phyloP scores from a whole-genome alignment of 2,797 vertebrate genomes.

The Notolabrus celidotus region DNA sequence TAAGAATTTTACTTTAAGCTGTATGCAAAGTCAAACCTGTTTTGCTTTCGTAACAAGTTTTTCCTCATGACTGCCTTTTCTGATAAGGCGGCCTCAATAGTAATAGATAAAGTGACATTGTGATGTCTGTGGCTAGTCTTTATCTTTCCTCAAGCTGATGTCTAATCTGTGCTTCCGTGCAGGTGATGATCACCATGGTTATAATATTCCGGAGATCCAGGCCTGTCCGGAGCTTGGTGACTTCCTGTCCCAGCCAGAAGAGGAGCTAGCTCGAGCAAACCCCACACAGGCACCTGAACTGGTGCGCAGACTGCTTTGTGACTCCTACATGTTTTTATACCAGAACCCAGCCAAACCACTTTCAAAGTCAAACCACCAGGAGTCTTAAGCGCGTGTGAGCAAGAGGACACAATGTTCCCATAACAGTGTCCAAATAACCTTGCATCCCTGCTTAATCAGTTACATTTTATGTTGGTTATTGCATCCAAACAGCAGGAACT shows the following conservation, averaged over 20 bases:
- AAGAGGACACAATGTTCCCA: conserved; percentile 58
- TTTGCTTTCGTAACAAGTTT: conserved; percentile 20
- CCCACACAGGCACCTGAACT: conserved; percentile 72
- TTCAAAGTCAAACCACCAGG: conserved; percentile 39
- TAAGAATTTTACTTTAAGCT: conserved; percentile 3
- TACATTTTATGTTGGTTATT: conserved; percentile 46
- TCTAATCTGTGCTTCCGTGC: conserved; percentile 59
- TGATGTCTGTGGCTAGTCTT: conserved; percentile 56
- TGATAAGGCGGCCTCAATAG: conserved; percentile 42
- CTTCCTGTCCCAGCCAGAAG: conserved; percentile 76
- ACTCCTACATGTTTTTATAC: conserved; percentile 89
- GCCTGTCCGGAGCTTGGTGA: conserved; percentile 84
- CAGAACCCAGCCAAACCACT: conserved; percentile 59
- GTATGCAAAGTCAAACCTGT: conserved; percentile 37
- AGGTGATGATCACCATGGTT: conserved; percentile 84
- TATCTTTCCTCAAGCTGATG: conserved; percentile 54
- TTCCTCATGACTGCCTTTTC: conserved; percentile 23
- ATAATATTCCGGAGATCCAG: conserved; percentile 84
- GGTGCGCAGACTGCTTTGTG: conserved; percentile 80
- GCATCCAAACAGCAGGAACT: conserved; percentile 47
- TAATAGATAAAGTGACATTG: conserved; percentile 47
- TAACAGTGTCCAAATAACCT: conserved; percentile 66
- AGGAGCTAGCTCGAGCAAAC: conserved; percentile 67
- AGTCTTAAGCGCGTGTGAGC: conserved; percentile 24
- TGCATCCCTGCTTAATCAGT: conserved; percentile 44